A percentile compares a stretch with the other conserved stretches of the same genome.
Conservation (phyloP, 2,888 invertebrate genomes). For the Amphimallon solstitiale region DNA sequence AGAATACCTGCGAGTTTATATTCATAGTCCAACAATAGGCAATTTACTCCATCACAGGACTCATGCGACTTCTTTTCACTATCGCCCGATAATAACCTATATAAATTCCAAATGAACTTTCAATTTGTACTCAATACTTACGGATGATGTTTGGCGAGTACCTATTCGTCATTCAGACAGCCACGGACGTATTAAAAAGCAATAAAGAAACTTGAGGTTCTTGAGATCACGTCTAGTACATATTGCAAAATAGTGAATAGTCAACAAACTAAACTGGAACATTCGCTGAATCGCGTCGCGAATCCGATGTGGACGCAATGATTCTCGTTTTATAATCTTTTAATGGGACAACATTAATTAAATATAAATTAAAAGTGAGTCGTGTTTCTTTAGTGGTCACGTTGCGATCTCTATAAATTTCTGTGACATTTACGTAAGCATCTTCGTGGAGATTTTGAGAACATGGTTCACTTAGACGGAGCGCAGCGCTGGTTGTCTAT, state of each 20-base stretch:
- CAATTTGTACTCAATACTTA: no score
- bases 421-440: slow-evolving; percentile 34
- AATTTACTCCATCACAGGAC: no score
- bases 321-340: slow-evolving; percentile 27
- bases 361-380: slow-evolving; percentile 28
- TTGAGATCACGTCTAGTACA: not conserved
- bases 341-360: slow-evolving; percentile 34
- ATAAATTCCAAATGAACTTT: no score
- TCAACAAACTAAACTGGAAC: slow-evolving; percentile 6
- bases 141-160: no score
- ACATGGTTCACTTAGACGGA: slow-evolving; percentile 20
- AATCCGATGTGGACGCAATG: not conserved
- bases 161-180: no score
- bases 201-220: slow-evolving; percentile 16
- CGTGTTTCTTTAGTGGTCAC: not conserved
- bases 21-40: no score
- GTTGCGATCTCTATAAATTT: slow-evolving; percentile 27
- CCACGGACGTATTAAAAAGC: not conserved
- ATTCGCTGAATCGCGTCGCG: not conserved
- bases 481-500: slow-evolving; percentile 16
- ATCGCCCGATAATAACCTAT: no score
- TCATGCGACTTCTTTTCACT: no score
- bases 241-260: slow-evolving; percentile 3
- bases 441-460: slow-evolving; percentile 15
- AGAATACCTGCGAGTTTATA: no score